Percentiles rank a stretch among this genome's conserved stretches.
These are phyloP conservation scores for Diprion similis DNA, from an alignment of 1,140 invertebrate genomes.

Conservation along the genomic window DNA sequence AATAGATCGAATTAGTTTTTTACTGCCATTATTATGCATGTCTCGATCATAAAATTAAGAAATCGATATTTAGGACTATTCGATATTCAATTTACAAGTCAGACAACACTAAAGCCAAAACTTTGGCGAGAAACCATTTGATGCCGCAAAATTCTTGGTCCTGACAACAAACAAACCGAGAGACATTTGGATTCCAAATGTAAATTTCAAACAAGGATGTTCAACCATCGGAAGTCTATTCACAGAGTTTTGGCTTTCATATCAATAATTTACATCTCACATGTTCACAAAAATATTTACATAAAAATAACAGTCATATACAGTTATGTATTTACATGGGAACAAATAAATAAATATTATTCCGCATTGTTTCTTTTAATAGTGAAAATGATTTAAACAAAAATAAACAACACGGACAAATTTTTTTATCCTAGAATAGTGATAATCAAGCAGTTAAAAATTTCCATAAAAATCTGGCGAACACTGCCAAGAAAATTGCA, in stretches of 20 bases:
- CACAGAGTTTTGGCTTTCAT: neutral
- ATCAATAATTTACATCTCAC: neutral
- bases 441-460: slow-evolving; percentile 26
- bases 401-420: neutral
- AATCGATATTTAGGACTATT: neutral
- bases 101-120: slow-evolving; percentile 8
- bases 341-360: neutral
- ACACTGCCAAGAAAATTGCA: slow-evolving; percentile 38
- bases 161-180: neutral
- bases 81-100: slow-evolving; percentile 12
- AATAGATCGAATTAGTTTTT: too few relatives aligned
- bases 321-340: neutral
- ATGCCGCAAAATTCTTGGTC: neutral
- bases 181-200: neutral
- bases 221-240: neutral
- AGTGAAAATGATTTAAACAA: neutral
- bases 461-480: slow-evolving; percentile 45
- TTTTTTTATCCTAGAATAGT: neutral
- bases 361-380: neutral
- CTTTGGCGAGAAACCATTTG: neutral
- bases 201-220: too few relatives aligned
- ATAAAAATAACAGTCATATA: neutral
- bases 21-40: too few relatives aligned
- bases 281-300: neutral
- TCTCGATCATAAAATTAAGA: too few relatives aligned